Conservation (phyloP, 1,140 invertebrate genomes). For the Achroia grisella region DNA sequence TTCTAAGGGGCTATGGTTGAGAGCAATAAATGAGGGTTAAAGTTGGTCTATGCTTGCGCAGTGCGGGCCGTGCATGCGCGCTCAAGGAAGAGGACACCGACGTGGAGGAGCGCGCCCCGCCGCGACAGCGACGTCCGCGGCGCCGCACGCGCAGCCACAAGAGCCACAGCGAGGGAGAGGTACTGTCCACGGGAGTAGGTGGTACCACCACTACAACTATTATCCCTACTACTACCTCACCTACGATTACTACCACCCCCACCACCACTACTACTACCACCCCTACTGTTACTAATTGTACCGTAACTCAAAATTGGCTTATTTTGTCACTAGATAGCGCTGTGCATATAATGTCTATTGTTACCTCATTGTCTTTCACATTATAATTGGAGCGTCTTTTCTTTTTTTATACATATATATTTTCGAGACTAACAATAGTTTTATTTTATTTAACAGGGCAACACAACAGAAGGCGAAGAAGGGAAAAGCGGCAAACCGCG, state of each 20-base stretch:
- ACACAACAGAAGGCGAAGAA: slow-evolving; percentile 60
- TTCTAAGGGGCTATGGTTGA: too few relatives aligned
- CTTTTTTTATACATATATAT: background rate
- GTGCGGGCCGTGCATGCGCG: slow-evolving; percentile 74
- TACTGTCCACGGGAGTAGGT: too few relatives aligned
- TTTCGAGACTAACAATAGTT: background rate
- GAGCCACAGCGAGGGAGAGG: slow-evolving; percentile 67
- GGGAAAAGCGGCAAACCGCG: slow-evolving; percentile 34
- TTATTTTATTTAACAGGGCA: slow-evolving; percentile 32
- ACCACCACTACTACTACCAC: too few relatives aligned
- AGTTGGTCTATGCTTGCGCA: slow-evolving; percentile 67
- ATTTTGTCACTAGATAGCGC: too few relatives aligned
- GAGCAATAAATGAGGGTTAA: too few relatives aligned
- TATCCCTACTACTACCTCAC: too few relatives aligned
- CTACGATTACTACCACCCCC: too few relatives aligned
- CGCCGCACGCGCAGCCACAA: slow-evolving; percentile 58
- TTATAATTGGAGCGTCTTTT: background rate
- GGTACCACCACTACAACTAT: too few relatives aligned
- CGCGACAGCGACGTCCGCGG: slow-evolving; percentile 45
- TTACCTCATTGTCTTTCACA: too few relatives aligned
- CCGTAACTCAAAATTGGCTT: too few relatives aligned
- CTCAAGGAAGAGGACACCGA: slow-evolving; percentile 81
- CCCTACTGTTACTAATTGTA: too few relatives aligned
- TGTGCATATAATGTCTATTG: too few relatives aligned
- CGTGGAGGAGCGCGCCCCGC: slow-evolving; percentile 70